Evolutionary conservation across 1,140 invertebrate species (phyloP), one percentile per base, ranked within the genome.

Genomic region (Drosophila equinoxialis): DNA sequence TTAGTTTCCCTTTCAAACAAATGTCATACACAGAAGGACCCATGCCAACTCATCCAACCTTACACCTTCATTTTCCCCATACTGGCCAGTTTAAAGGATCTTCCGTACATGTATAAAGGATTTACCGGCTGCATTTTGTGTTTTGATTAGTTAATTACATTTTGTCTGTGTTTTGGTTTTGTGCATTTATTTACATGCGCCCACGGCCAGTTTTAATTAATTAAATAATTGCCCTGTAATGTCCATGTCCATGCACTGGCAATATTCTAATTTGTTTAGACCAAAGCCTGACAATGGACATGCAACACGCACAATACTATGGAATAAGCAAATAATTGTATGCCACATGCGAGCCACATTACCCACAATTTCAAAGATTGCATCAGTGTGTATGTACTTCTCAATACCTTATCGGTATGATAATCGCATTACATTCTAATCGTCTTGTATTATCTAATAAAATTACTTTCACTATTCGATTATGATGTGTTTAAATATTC

Each of bases 81-180:
- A 3, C 37, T 11, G 10, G 4, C 11, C 37, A 39, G 37, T 39
- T 5, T 39, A 11, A 51, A 77, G 60, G 65, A 63, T 60, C 5
- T 26, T 60, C 23, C 14, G 57, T 61, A 63, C 42, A 30, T 57
- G 65, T 59, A n/a, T 11, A 54, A 39, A n/a, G 39, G 62, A 51
- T 48, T 62, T 65, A 68, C 59, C 37, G n/a, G 37, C 51, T 54
- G 39, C 48, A 59, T 57, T 74, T 79, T 78, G 84, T 87, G 79
- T 83, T 87, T 83, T 79, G 84, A 80, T 84, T 83, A 83, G 86
- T 83, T 89, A 89, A 87, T 89, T 87, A 87, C 74, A 79, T 83
- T 85, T 82, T 79, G 71, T 83, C 67, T 79, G 73, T 69, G 74
- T 82, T 86, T 84, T 82, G 78, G 83, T 58, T 84, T 82, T 81